phyloP scores from a whole-genome alignment of 2,797 vertebrate genomes.

The Parambassis ranga region DNA sequence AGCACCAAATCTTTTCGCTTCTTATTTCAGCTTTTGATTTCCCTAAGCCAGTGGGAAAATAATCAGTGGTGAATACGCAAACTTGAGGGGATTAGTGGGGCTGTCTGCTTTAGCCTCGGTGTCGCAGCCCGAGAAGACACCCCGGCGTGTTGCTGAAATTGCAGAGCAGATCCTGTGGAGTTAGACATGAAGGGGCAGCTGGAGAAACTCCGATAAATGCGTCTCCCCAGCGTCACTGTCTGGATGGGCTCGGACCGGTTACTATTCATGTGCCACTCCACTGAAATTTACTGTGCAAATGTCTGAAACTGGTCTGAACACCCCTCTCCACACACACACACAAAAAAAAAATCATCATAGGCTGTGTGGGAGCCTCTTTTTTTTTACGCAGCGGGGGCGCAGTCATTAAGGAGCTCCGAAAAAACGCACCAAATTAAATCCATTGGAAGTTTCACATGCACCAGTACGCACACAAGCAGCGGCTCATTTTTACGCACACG shows the following conservation, averaged over 20 bases:
- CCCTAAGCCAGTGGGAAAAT: not conserved
- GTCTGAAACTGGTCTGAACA: not conserved
- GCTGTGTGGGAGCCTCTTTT: not conserved
- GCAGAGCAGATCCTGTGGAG: constrained; percentile 67
- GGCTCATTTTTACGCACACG: constrained; percentile 2
- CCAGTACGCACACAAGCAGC: constrained; percentile 11
- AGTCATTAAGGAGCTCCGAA: not conserved
- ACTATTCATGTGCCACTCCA: not conserved
- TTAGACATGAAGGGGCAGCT: constrained; percentile 56
- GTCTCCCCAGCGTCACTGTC: constrained; percentile 36
- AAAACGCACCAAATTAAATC: constrained; percentile 19
- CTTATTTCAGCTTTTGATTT: not conserved
- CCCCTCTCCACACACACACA: not conserved
- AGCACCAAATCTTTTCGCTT: not conserved
- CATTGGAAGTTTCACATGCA: constrained; percentile 1
- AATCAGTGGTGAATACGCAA: constrained; percentile 46
- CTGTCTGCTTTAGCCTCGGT: constrained; percentile 40
- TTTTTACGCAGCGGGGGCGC: not conserved
- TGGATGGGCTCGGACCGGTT: constrained; percentile 10
- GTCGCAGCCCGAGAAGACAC: constrained; percentile 56
- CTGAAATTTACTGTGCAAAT: constrained; percentile 5
- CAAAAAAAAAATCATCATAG: not conserved
- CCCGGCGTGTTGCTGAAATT: constrained; percentile 63
- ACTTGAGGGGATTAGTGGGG: constrained; percentile 48
- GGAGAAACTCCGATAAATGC: constrained; percentile 59